Conservation (phyloP, 2,888 invertebrate genomes). For the Smittia sp. region DNA sequence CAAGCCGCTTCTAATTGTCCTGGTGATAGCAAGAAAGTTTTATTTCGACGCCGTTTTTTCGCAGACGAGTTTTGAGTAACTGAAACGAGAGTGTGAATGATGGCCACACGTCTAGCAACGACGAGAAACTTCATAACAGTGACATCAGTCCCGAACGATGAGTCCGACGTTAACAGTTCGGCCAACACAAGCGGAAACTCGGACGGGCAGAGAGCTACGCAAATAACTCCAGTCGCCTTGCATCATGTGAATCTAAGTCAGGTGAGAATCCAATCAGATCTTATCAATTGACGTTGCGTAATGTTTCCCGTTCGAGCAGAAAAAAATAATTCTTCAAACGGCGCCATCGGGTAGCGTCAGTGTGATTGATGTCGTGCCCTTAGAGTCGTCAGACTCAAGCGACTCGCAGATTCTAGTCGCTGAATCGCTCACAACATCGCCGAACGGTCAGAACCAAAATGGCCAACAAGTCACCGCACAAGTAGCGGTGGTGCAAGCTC, state of each 20-base stretch:
- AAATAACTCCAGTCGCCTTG: constrained; percentile 32
- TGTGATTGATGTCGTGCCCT: constrained; percentile 51
- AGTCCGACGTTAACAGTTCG: neutral
- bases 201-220: neutral
- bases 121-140: constrained; percentile 51
- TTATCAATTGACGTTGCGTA: neutral
- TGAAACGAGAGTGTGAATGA: constrained; percentile 43
- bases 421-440: constrained; percentile 42
- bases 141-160: constrained; percentile 45
- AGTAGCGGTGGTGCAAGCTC: constrained; percentile 50
- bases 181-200: constrained; percentile 3
- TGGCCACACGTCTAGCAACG: constrained; percentile 52
- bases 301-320: constrained; percentile 45
- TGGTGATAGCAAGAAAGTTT: neutral
- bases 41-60: neutral
- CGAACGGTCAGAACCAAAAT: constrained; percentile 48
- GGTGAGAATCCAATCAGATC: constrained; percentile 6
- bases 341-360: constrained; percentile 46
- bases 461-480: constrained; percentile 51
- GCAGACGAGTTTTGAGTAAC: too few species aligned
- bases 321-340: constrained; percentile 48
- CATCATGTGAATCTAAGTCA: constrained; percentile 38
- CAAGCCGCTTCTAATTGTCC: neutral
- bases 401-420: constrained; percentile 44
- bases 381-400: constrained; percentile 52